These are phyloP conservation scores for Conistra vaccinii DNA, from an alignment of 2,888 invertebrate species.

Conservation along the genomic window DNA sequence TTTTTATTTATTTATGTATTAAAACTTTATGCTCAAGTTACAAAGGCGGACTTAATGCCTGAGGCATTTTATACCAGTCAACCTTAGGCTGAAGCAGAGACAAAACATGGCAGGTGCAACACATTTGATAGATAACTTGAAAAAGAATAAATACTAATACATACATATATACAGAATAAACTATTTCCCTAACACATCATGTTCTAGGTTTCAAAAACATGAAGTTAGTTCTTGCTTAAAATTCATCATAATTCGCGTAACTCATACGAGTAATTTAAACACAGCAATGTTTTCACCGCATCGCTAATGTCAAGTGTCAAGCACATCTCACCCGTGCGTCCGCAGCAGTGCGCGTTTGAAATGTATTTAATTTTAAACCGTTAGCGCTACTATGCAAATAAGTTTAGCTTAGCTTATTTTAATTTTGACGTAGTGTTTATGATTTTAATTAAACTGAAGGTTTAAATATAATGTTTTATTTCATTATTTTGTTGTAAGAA, in stretches of 20 bases:
- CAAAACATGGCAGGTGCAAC: too few species aligned
- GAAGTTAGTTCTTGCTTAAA: neutral
- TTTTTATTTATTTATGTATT: neutral
- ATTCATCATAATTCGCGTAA: neutral
- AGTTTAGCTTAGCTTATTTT: conserved; percentile 19
- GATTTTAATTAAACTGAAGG: neutral
- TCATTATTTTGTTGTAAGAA: neutral
- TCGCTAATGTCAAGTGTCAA: conserved; percentile 40
- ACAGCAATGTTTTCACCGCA: conserved; percentile 33
- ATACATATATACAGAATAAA: too few species aligned
- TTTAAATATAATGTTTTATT: neutral
- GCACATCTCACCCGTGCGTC: conserved; percentile 35
- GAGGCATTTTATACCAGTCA: too few species aligned
- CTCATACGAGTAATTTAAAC: conserved; percentile 24
- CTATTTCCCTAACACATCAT: neutral
- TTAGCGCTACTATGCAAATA: conserved; percentile 28
- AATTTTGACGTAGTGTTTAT: neutral
- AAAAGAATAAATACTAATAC: too few species aligned
- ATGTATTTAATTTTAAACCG: conserved; percentile 46
- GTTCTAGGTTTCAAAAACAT: neutral
- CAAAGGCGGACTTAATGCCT: too few species aligned
- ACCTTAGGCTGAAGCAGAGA: too few species aligned
- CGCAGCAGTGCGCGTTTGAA: conserved; percentile 18
- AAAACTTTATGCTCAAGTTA: too few species aligned
- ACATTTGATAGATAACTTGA: too few species aligned